Percentiles rank a stretch among this genome's conserved stretches.
phyloP scores from a whole-genome alignment of 2,888 invertebrate species.

The Lottia gigantea region DNA sequence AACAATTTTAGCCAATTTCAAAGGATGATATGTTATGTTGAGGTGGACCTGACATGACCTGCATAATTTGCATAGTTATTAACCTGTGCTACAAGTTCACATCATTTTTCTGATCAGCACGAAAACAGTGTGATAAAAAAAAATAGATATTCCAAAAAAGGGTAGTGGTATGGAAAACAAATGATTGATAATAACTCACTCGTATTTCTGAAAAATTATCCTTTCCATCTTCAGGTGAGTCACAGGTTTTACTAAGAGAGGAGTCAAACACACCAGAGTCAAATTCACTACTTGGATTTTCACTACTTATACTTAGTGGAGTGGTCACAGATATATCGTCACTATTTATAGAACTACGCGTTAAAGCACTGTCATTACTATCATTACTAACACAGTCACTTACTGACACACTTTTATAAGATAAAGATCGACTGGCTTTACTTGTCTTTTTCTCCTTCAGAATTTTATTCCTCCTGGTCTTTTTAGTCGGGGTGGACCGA shows the following conservation, averaged over 20 bases:
- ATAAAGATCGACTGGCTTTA: background rate
- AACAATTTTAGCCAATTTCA: too few relatives aligned
- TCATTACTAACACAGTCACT: conserved; percentile 2
- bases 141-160: too few relatives aligned
- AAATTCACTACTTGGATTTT: conserved; percentile 9
- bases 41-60: too few relatives aligned
- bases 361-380: conserved; percentile 4
- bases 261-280: conserved; percentile 9
- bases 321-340: background rate
- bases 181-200: background rate
- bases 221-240: conserved; percentile 4
- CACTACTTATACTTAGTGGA: conserved; percentile 1
- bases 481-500: conserved; percentile 14
- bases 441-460: conserved; percentile 15
- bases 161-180: too few relatives aligned
- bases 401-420: background rate
- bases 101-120: too few relatives aligned
- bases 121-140: too few relatives aligned
- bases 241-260: background rate
- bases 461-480: conserved; percentile 16
- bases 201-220: background rate
- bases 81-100: too few relatives aligned
- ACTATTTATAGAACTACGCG: conserved; percentile 4
- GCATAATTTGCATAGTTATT: too few relatives aligned
- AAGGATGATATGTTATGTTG: too few relatives aligned